A percentile compares a stretch with the other conserved stretches of the same genome.
phyloP scores from a whole-genome alignment of 1,140 invertebrate species.

The Leucophenga varia region DNA sequence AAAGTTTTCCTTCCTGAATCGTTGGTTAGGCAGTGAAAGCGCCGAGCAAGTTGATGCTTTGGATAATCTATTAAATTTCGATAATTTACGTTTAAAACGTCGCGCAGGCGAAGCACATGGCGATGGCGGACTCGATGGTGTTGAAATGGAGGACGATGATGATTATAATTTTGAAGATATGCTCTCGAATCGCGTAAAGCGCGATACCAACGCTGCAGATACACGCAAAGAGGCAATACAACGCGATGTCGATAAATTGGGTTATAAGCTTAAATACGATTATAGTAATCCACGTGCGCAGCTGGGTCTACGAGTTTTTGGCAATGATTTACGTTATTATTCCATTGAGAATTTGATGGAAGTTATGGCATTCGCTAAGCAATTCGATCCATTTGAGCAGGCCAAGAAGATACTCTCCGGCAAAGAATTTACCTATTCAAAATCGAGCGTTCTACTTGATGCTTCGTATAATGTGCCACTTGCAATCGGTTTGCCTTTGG shows the following conservation, averaged over 20 bases:
- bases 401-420: constrained; percentile 73
- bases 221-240: constrained; percentile 31
- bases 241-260: constrained; percentile 35
- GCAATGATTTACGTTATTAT: constrained; percentile 75
- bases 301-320: constrained; percentile 69
- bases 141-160: constrained; percentile 11
- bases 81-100: constrained; percentile 39
- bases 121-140: background rate
- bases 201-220: constrained; percentile 5
- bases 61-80: constrained; percentile 42
- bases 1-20: constrained; percentile 60
- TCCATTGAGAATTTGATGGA: constrained; percentile 68
- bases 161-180: constrained; percentile 35
- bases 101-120: background rate
- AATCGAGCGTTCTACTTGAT: constrained; percentile 80
- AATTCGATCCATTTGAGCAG: constrained; percentile 68
- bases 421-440: constrained; percentile 76
- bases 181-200: constrained; percentile 10
- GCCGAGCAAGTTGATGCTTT: constrained; percentile 39
- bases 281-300: constrained; percentile 61
- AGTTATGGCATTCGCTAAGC: constrained; percentile 63
- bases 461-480: constrained; percentile 82
- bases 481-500: constrained; percentile 80
- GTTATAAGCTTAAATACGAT: constrained; percentile 56
- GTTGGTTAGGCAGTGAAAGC: constrained; percentile 42